These are phyloP conservation scores for Malurus melanocephalus DNA, from an alignment of 2,113 vertebrate species.

Conservation along the genomic window DNA sequence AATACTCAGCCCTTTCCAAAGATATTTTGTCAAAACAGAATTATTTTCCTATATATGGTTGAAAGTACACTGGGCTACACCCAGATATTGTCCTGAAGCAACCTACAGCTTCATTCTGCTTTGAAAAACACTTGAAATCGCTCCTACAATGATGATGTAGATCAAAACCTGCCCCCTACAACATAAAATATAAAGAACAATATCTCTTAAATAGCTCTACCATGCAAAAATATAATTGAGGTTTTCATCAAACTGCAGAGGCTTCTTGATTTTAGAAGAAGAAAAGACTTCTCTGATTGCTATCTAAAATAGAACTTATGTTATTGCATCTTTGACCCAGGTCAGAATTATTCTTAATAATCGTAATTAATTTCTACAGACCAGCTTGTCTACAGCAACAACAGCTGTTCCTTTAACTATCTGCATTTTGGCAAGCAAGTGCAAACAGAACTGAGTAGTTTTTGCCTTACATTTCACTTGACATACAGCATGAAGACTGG, in stretches of 20 bases:
- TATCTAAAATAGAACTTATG: not conserved
- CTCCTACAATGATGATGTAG: not conserved
- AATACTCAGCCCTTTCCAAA: not conserved
- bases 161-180: not conserved
- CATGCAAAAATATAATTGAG: not conserved
- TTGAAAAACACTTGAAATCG: not conserved
- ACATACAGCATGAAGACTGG: slow-evolving; percentile 6
- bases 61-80: not conserved
- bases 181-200: not conserved
- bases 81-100: not conserved
- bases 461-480: slow-evolving; percentile 25
- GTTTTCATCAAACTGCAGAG: not conserved
- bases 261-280: slow-evolving; percentile 15
- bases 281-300: slow-evolving; percentile 28
- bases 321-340: slow-evolving; percentile 25
- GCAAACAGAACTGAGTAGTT: slow-evolving; percentile 6
- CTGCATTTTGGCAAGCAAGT: slow-evolving; percentile 45
- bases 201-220: not conserved
- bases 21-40: not conserved
- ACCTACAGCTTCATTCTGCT: not conserved
- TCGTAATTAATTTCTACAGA: slow-evolving; percentile 68
- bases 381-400: slow-evolving; percentile 56
- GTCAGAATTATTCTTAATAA: slow-evolving; percentile 70
- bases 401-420: slow-evolving; percentile 62
- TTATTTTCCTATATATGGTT: not conserved